Evolutionary conservation across 2,797 vertebrate species (phyloP), one percentile per base, ranked within the genome.

Genomic region (Lithobates pipiens): DNA sequence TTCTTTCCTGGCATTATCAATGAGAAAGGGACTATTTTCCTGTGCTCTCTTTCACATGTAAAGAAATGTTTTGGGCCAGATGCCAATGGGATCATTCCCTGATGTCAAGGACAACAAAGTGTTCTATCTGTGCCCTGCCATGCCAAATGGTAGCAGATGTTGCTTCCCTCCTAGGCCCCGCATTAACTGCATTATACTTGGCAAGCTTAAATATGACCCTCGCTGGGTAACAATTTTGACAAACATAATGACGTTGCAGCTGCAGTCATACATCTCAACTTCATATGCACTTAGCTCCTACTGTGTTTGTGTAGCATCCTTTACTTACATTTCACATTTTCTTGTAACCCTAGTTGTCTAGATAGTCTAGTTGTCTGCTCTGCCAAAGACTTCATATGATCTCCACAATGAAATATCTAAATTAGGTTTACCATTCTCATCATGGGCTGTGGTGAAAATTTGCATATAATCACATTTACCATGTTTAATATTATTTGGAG

Each of bases 181-280:
- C 68, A 90, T 91, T 91, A 90, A 86, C 5, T 76, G 89, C 9
- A 3, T 89, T 90, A 84, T 90, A 72, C 88, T 89, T 91, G 89
- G 90, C 91, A 88, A 88, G 80, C 75, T 1, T 89, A 88, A 89
- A 85, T 88, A 91, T 89, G 85, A 77, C 89, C 92, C 94, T 93
- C 91, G 92, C 92, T 87, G 89, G 90, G 90, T 91, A 92, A 93
- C 94, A 92, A 93, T 0, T 0, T 89, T 92, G 94, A 94, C 90
- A 89, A 77, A 83, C 36, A 44, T 89, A 88, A 84, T 73, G 86
- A 86, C 77, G 77, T 85, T 39, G 10, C 67, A 2, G 57, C 80
- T 79, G 85, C 89, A 88, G 44, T 84, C 85, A 87, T 92, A 90
- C 93, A 92, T 95, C 92, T 91, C 88, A 6, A 10, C n/a, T 29